phyloP scores from a whole-genome alignment of 2,113 vertebrate species.

The Ciconia maguari region DNA sequence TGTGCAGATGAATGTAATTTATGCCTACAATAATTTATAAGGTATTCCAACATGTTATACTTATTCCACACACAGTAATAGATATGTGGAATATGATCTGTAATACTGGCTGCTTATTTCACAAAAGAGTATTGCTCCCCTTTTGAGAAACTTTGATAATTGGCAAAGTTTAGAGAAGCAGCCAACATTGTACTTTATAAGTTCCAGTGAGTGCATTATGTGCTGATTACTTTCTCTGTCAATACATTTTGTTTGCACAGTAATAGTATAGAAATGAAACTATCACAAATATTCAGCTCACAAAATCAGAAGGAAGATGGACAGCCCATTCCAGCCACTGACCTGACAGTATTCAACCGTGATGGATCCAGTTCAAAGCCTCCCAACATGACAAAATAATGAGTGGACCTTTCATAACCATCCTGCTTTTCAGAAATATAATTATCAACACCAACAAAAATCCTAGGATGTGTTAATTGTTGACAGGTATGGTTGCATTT shows the following conservation, averaged over 20 bases:
- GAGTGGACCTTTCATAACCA: not conserved
- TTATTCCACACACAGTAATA: not conserved
- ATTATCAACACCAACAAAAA: not conserved
- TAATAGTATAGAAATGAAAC: slow-evolving; percentile 63
- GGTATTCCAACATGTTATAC: not conserved
- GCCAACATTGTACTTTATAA: slow-evolving; percentile 32
- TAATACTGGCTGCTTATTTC: slow-evolving; percentile 1
- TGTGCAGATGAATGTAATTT: not conserved
- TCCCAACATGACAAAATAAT: not conserved
- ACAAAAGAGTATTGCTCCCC: not conserved
- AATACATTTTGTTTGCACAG: slow-evolving; percentile 49
- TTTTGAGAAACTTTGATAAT: slow-evolving; percentile 57
- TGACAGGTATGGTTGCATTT: not conserved
- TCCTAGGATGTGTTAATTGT: not conserved
- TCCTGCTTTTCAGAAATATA: not conserved
- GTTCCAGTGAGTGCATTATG: slow-evolving; percentile 44
- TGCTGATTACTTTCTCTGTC: slow-evolving; percentile 61
- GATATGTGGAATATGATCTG: not conserved
- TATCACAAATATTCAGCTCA: slow-evolving; percentile 50
- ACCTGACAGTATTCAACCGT: not conserved
- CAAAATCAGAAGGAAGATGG: slow-evolving; percentile 52
- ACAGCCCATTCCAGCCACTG: not conserved
- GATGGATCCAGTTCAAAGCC: not conserved
- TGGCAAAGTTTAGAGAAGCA: slow-evolving; percentile 49
- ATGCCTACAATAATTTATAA: not conserved